These are phyloP conservation scores for Cotesia congregata DNA, from an alignment of 2,888 invertebrate genomes.

Conservation along the genomic window DNA sequence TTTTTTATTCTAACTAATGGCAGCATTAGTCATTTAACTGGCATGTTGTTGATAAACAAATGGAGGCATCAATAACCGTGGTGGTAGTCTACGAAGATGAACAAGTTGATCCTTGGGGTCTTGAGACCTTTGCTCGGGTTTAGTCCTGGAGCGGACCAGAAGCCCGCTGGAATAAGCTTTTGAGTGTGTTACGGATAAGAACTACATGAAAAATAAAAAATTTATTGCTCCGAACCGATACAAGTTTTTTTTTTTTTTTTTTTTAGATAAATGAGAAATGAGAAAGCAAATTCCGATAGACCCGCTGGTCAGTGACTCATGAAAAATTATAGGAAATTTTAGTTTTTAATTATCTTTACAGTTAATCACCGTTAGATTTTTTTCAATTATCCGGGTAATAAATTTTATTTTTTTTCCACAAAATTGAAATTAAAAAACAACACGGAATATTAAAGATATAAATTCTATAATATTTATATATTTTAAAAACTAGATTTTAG, in stretches of 20 bases:
- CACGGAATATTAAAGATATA: too few relatives aligned
- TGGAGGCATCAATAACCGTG: constrained; percentile 64
- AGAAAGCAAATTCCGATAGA: not conserved
- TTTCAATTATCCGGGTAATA: not conserved
- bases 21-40: constrained; percentile 65
- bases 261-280: not conserved
- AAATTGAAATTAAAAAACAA: too few relatives aligned
- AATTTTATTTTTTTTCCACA: too few relatives aligned
- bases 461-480: too few relatives aligned
- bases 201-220: not conserved
- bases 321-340: not conserved
- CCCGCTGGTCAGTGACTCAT: not conserved
- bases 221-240: not conserved
- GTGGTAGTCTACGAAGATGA: constrained; percentile 38
- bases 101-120: not conserved
- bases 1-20: constrained; percentile 61
- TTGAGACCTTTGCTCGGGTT: not conserved
- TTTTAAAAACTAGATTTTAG: too few relatives aligned
- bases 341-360: not conserved
- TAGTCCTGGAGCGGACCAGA: not conserved
- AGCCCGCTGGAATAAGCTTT: not conserved
- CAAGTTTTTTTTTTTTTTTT: not conserved
- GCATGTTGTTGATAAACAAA: constrained; percentile 63
- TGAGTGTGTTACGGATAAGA: not conserved
- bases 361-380: not conserved